Evolutionary conservation across 2,113 vertebrate genomes (phyloP).

Genomic region (Chionomys nivalis): DNA sequence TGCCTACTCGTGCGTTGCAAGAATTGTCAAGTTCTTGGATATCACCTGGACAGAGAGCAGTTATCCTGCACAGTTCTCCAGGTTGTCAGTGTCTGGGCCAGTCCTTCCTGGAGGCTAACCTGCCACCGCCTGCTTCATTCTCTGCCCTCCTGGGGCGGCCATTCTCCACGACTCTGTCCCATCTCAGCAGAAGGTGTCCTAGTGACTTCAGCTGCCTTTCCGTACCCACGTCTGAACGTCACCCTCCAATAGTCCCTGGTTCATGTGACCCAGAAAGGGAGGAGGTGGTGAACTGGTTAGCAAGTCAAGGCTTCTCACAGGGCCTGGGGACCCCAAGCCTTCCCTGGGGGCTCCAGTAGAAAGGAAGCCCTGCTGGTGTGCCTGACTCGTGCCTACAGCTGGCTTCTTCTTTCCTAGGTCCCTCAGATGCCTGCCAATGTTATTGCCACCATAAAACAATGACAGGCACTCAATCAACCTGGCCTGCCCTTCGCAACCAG

Average conservation of each 20-base stretch:
- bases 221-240: not conserved
- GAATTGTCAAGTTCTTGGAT: not conserved
- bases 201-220: not conserved
- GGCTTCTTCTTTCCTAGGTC: conserved; percentile 21
- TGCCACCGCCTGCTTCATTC: not conserved
- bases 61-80: fast-evolving
- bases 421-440: not conserved
- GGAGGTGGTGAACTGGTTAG: not conserved
- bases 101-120: not conserved
- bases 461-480: conserved; percentile 30
- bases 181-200: not conserved
- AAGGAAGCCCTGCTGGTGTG: not conserved
- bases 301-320: not conserved
- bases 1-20: not conserved
- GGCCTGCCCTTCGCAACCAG: conserved; percentile 27
- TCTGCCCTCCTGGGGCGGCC: not conserved
- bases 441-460: conserved; percentile 53
- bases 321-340: not conserved
- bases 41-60: fast-evolving
- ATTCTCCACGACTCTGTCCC: fast-evolving
- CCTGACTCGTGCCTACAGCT: not conserved
- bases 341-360: not conserved
- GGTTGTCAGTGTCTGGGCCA: fast-evolving
- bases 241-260: fast-evolving
- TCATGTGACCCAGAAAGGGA: not conserved